These are phyloP conservation scores for Sphenopsis melanotis DNA, from an alignment of 2,797 vertebrate species.

Conservation along the genomic window DNA sequence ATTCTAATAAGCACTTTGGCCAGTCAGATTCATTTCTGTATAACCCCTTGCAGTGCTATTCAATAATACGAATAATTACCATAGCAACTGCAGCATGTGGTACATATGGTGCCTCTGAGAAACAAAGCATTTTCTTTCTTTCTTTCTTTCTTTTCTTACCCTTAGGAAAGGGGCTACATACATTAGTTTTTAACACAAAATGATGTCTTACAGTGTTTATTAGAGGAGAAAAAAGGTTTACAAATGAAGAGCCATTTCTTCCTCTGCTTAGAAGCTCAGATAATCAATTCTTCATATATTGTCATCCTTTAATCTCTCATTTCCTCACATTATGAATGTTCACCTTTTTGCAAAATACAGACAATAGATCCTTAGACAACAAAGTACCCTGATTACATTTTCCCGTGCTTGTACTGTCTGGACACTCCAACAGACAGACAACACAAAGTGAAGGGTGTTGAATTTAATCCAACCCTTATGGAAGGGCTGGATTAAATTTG, in stretches of 20 bases:
- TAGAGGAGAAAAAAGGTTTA: constrained; percentile 26
- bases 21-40: constrained; percentile 66
- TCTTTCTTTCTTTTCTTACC: constrained; percentile 30
- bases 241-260: not conserved
- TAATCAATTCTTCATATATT: not conserved
- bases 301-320: not conserved
- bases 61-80: constrained; percentile 77
- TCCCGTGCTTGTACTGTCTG: constrained; percentile 11
- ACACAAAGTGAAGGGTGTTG: not conserved
- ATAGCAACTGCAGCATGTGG: constrained; percentile 78
- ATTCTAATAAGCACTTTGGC: constrained; percentile 57
- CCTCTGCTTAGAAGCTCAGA: not conserved
- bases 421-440: not conserved
- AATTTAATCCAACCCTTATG: not conserved
- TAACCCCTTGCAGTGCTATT: constrained; percentile 75
- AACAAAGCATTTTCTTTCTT: constrained; percentile 69
- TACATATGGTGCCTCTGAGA: constrained; percentile 63
- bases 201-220: constrained; percentile 56
- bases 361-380: not conserved
- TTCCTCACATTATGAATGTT: constrained; percentile 27
- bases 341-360: constrained; percentile 20
- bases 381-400: not conserved
- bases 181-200: constrained; percentile 67
- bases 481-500: not conserved
- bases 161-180: constrained; percentile 9